Evolutionary conservation across 2,888 invertebrate species (phyloP), one percentile per base, ranked within the genome.

Genomic region (Synanthedon tipuliformis): DNA sequence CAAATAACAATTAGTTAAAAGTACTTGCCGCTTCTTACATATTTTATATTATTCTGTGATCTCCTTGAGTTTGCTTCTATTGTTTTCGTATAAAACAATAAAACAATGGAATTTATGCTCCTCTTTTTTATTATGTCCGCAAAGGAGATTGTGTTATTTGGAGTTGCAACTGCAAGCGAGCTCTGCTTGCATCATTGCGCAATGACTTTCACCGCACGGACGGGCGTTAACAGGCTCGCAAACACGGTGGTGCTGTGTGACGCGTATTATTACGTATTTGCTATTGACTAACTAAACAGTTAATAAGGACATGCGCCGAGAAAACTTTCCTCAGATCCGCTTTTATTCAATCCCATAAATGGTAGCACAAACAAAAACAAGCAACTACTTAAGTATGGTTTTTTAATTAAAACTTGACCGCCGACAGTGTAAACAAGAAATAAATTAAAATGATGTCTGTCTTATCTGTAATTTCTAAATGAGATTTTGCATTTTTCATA

Each of bases 151-250:
- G 65, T 15, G n/a, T 45, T 45, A 15, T 45, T 45, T 45, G n/a
- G 45, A 34, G 45, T 15, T 45, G 66, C 73, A 73, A 71, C 68
- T 73, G 71, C 68, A 67, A 60, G 56, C 62, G 59, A 51, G 40
- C 59, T 61, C 68, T 62, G 63, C 61, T 71, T 75, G 78, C 81
- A 78, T 67, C 66, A 74, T 86, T 85, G 75, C 77, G 78, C 73
- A 85, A 85, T 67, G 65, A 82, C 86, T 86, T 86, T 86, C 86
- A 79, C 86, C 78, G 66, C 60, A 49, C 54, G 49, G 23, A 50
- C 11, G 40, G 48, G 53, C 59, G 62, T 57, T 65, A 68, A 69
- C 64, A 56, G 61, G 64, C 49, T 18, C 23, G 16, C 49, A 49
- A 49, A 49, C 49, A 49, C 23, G 49, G 15, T 45, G 45, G 45